Percentiles rank a stretch among this genome's conserved stretches.
phyloP scores from a whole-genome alignment of 1,140 invertebrate species.

The Coptotermes formosanus region DNA sequence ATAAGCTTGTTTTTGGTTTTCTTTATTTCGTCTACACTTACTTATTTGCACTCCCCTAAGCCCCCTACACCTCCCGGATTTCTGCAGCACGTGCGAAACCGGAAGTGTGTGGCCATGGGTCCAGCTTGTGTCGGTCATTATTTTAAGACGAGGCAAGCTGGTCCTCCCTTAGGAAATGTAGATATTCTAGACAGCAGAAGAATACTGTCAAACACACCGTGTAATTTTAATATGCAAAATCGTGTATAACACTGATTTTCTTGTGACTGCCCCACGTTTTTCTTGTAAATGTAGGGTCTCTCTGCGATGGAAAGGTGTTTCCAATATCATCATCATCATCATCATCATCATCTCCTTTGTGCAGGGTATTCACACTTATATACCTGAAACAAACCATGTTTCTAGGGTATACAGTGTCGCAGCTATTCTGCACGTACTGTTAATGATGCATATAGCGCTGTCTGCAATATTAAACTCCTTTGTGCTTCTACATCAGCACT shows the following conservation, averaged over 20 bases:
- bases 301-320: not conserved
- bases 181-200: not conserved
- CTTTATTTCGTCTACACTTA: too few relatives aligned
- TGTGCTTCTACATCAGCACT: too few relatives aligned
- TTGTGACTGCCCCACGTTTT: not conserved
- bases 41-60: too few relatives aligned
- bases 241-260: not conserved
- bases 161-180: not conserved
- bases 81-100: not conserved
- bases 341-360: too few relatives aligned
- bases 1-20: too few relatives aligned
- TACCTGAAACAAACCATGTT: too few relatives aligned
- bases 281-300: not conserved
- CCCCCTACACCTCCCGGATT: not conserved
- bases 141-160: not conserved
- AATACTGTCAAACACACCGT: not conserved
- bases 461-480: too few relatives aligned
- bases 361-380: too few relatives aligned
- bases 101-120: not conserved
- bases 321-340: too few relatives aligned
- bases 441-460: too few relatives aligned
- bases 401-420: too few relatives aligned
- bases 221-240: not conserved
- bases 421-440: too few relatives aligned
- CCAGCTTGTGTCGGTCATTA: slow-evolving; percentile 8